Percentiles rank a stretch among this genome's conserved stretches.
These are phyloP conservation scores for Sander vitreus DNA, from an alignment of 2,113 vertebrate genomes.

Conservation along the genomic window DNA sequence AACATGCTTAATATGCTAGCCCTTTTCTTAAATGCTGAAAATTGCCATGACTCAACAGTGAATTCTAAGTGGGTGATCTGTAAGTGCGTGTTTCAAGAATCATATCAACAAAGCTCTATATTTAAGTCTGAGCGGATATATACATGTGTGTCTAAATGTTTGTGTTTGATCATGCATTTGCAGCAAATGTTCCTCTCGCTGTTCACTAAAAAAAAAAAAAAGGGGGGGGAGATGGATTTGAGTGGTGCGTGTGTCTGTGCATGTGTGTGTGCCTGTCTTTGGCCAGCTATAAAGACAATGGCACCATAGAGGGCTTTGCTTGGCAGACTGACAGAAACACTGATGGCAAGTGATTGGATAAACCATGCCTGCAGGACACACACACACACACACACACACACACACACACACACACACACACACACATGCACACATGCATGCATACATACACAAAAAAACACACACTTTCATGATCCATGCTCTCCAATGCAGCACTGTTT, in stretches of 20 bases:
- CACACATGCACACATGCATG: neutral
- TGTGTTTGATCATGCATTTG: conserved; percentile 37
- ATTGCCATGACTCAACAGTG: neutral
- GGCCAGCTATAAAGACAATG: conserved; percentile 65
- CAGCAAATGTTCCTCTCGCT: conserved; percentile 15
- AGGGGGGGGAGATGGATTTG: neutral
- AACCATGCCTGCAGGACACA: conserved; percentile 68
- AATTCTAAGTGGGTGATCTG: neutral
- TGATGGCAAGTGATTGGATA: conserved; percentile 79
- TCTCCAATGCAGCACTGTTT: conserved; percentile 15
- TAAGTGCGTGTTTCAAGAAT: neutral
- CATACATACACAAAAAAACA: neutral
- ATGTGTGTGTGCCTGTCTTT: conserved; percentile 35
- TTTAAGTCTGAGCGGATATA: neutral
- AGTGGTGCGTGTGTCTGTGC: conserved; percentile 3
- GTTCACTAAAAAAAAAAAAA: neutral
- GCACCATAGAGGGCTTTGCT: conserved; percentile 59
- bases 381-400: conserved; percentile 19
- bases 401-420: neutral
- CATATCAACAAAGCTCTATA: neutral
- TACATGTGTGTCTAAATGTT: conserved; percentile 12
- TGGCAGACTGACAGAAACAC: conserved; percentile 76
- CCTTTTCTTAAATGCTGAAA: conserved; percentile 1
- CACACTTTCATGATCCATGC: conserved; percentile 50
- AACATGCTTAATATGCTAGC: neutral